A percentile compares a stretch with the other conserved stretches of the same genome.
phyloP scores from a whole-genome alignment of 2,888 invertebrate species.

The Leptodirus hochenwartii region DNA sequence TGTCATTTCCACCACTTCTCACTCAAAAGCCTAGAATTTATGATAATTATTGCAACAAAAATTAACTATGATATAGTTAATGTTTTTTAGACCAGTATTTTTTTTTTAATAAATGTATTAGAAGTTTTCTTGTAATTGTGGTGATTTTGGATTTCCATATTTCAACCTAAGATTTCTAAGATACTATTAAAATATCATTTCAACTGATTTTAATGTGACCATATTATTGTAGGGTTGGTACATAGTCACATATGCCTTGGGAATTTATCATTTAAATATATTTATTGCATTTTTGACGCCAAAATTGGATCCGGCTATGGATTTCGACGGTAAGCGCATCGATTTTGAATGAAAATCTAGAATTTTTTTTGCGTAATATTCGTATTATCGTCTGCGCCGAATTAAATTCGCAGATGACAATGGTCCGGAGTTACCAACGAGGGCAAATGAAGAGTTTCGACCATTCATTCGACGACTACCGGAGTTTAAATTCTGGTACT shows the following conservation, averaged over 20 bases:
- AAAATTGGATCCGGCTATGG: constrained; percentile 96
- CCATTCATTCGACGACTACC: constrained; percentile 94
- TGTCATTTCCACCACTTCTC: constrained; percentile 18
- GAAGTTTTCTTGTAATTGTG: too few relatives aligned
- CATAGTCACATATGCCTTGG: constrained; percentile 96
- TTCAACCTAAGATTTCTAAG: too few relatives aligned
- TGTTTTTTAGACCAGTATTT: too few relatives aligned
- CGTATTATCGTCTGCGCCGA: constrained; percentile 1
- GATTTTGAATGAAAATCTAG: constrained; percentile 14
- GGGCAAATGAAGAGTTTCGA: constrained; percentile 91
- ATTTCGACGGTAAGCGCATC: constrained; percentile 59
- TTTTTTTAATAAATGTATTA: too few relatives aligned
- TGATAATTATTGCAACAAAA: too few relatives aligned
- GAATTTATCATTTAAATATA: constrained; percentile 97
- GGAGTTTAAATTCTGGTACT: constrained; percentile 99
- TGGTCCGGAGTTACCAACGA: constrained; percentile 88
- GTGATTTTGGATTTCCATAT: too few relatives aligned
- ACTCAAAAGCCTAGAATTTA: too few relatives aligned
- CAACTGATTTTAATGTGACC: constrained; percentile 8
- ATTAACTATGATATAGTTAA: too few relatives aligned
- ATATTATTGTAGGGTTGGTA: constrained; percentile 80
- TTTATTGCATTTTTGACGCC: constrained; percentile 99
- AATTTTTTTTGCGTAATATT: constrained; percentile 5
- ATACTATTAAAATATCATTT: too few relatives aligned
- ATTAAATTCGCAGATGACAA: constrained; percentile 19